Evolutionary conservation across 2,888 invertebrate species (phyloP), one percentile per base, ranked within the genome.

Genomic region (Eristalis tenax): DNA sequence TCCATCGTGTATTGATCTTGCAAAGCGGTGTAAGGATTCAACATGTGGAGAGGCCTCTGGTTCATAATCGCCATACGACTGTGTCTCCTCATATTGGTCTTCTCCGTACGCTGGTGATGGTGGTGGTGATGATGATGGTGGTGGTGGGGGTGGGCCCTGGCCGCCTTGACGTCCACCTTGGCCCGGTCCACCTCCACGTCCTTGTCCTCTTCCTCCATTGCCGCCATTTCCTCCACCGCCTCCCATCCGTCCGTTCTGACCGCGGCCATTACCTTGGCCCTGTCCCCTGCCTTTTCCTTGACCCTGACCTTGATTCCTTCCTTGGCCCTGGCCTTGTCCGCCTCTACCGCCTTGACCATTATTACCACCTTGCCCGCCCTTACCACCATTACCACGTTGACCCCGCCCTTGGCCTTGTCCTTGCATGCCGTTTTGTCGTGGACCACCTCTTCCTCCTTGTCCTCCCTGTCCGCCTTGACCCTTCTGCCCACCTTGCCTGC

Each of bases 391-490:
- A 4, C 74, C 74, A n/a, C 65, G 57, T 28, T 66, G 75, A 32
- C 32, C 63, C 18, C 18, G 40, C 0, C 78, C 68, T 35, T 73
- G 59, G n/a, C 70, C 71, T 18, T 59, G 63, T 1, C 78, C 64
- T 61, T 83, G 57, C 59, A 66, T 23, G 43, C 70, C 26, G 23
- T 61, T 61, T n/a, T 71, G 61, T 18, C 61, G 40, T 18, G 40
- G 40, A 13, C 61, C 61, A 18, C 50, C 50, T 18, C n/a, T 50
- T 18, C 50, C 50, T 5, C 50, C 65, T 15, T 61, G 64, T 11
- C 73, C 65, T 15, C 82, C 75, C 18, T 23, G 22, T 4, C 59
- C 68, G 8, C 38, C 64, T 50, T 74, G 57, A 23, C 82, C 75
- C 15, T 26, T 28, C 5, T 28, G 59, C 22, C 23, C 32, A 11